Conservation (phyloP, 2,888 invertebrate genomes). For the Orthonychiurus folsomi region DNA sequence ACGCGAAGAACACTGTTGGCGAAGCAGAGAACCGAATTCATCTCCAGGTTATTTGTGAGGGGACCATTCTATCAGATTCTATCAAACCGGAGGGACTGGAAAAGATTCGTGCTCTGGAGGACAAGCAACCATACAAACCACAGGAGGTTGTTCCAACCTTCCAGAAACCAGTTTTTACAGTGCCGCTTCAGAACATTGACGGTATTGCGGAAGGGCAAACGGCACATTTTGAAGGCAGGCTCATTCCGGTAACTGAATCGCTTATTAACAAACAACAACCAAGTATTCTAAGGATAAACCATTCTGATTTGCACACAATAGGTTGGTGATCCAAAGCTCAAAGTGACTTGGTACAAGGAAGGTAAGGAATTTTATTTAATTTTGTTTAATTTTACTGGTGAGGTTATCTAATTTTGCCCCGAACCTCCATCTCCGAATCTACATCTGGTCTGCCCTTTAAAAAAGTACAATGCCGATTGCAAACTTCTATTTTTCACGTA, state of each 20-base stretch:
- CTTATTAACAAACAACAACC: too few species aligned
- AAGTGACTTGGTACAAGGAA: slow-evolving; percentile 96
- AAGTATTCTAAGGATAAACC: too few species aligned
- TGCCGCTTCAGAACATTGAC: slow-evolving; percentile 84
- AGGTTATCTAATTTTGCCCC: too few species aligned
- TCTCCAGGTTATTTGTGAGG: slow-evolving; percentile 58
- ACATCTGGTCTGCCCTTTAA: too few species aligned
- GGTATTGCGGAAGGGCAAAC: slow-evolving; percentile 76
- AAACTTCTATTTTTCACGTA: too few species aligned
- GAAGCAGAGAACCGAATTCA: slow-evolving; percentile 75
- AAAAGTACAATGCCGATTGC: too few species aligned
- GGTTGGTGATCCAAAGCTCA: slow-evolving; percentile 81
- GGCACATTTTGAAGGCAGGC: slow-evolving; percentile 89
- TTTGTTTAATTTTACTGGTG: too few species aligned
- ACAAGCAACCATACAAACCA: slow-evolving; percentile 60
- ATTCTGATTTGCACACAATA: neutral
- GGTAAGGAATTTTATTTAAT: too few species aligned
- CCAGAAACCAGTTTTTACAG: slow-evolving; percentile 88
- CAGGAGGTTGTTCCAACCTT: slow-evolving; percentile 72
- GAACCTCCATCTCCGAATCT: too few species aligned
- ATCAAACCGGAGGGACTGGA: slow-evolving; percentile 91
- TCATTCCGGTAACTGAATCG: slow-evolving; percentile 81
- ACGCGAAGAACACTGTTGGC: slow-evolving; percentile 83
- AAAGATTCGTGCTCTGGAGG: slow-evolving; percentile 80
- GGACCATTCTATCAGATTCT: slow-evolving; percentile 77